A percentile compares a stretch with the other conserved stretches of the same genome.
Conservation (phyloP, 2,888 invertebrate genomes). For the Sphinx pinastri region DNA sequence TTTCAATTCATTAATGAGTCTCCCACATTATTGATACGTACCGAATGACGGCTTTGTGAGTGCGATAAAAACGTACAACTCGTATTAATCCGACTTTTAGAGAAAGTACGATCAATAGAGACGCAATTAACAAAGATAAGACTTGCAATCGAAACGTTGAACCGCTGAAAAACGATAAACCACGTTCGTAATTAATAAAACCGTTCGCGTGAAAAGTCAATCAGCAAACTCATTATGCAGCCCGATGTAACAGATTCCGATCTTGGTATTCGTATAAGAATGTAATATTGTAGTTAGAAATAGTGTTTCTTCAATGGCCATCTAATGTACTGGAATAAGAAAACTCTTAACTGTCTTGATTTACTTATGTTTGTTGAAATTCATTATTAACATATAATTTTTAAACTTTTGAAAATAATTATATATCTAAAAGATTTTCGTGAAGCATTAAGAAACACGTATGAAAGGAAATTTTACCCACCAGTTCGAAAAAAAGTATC, state of each 20-base stretch:
- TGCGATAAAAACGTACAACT: slow-evolving; percentile 33
- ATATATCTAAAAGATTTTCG: no score
- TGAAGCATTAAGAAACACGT: no score
- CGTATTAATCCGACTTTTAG: slow-evolving; percentile 31
- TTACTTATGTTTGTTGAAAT: background rate
- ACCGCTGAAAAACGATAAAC: slow-evolving; percentile 53
- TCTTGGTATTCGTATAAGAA: slow-evolving; percentile 64
- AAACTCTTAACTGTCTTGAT: slow-evolving; percentile 7
- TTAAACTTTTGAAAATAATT: no score
- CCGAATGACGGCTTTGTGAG: slow-evolving; percentile 63
- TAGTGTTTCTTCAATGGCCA: slow-evolving; percentile 2
- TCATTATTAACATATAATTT: no score
- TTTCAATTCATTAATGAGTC: slow-evolving; percentile 76
- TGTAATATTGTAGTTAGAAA: slow-evolving; percentile 44
- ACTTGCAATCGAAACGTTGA: slow-evolving; percentile 42
- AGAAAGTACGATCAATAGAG: slow-evolving; percentile 43
- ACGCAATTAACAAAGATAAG: slow-evolving; percentile 59
- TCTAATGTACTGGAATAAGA: slow-evolving; percentile 13
- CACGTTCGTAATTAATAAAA: slow-evolving; percentile 59
- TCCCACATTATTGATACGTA: slow-evolving; percentile 69
- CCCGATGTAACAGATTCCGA: slow-evolving; percentile 54
- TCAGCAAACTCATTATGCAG: slow-evolving; percentile 54
- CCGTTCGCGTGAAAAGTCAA: slow-evolving; percentile 60
- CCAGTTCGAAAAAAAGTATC: background rate
- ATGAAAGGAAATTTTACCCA: background rate